Conservation (phyloP, 2,113 vertebrate species). For the Spheniscus mendiculus region DNA sequence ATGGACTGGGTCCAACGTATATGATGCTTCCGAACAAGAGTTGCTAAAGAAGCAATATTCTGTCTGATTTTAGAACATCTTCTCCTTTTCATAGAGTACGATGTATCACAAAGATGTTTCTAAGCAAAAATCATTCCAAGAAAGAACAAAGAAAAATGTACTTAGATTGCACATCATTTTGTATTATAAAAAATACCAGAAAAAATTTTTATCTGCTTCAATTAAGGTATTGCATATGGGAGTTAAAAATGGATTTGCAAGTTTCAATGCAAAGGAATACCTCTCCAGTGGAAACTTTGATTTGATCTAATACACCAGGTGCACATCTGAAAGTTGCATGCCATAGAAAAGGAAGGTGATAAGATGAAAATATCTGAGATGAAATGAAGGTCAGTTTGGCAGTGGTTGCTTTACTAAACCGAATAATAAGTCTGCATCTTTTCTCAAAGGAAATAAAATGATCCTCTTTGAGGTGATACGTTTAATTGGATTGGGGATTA, state of each 20-base stretch:
- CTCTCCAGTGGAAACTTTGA: constrained; percentile 19
- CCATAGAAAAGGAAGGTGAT: constrained; percentile 14
- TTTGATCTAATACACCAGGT: constrained; percentile 2
- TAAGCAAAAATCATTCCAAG: background rate
- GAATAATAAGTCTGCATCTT: constrained; percentile 5
- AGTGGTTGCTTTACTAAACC: constrained; percentile 22
- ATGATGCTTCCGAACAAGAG: background rate
- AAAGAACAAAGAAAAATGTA: background rate
- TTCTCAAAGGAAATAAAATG: constrained; percentile 52
- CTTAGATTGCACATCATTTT: background rate
- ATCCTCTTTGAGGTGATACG: constrained; percentile 11
- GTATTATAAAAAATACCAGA: background rate
- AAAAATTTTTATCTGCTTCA: background rate
- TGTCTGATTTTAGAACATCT: background rate
- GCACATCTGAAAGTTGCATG: constrained; percentile 8
- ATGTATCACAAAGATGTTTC: background rate
- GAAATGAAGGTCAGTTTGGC: constrained; percentile 67
- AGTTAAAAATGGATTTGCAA: constrained; percentile 22
- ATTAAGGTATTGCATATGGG: background rate
- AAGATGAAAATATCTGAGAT: constrained; percentile 38
- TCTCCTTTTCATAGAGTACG: background rate
- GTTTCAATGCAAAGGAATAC: constrained; percentile 40
- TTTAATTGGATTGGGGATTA: constrained; percentile 60
- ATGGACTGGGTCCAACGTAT: background rate
- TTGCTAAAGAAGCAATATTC: background rate